These are phyloP conservation scores for Silurus meridionalis DNA, from an alignment of 2,113 vertebrate genomes.

Conservation along the genomic window DNA sequence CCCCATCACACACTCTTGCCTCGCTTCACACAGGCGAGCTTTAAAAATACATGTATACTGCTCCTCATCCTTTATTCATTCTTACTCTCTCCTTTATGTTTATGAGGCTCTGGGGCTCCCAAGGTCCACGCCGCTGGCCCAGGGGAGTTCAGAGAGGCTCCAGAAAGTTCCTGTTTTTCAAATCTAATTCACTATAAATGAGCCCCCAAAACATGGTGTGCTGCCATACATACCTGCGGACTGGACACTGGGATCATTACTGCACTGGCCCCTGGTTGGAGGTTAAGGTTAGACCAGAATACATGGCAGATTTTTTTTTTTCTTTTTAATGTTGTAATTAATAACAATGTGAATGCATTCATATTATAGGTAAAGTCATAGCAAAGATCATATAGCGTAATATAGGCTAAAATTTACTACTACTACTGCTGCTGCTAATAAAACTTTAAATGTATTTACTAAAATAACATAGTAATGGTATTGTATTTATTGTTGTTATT, in stretches of 20 bases:
- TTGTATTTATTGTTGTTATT: too few species aligned
- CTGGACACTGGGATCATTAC: constrained; percentile 38
- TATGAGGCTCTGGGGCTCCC: constrained; percentile 71
- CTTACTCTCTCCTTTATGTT: constrained; percentile 76
- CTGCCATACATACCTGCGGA: constrained; percentile 52
- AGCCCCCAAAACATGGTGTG: constrained; percentile 52
- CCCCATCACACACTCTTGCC: constrained; percentile 57
- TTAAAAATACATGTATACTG: constrained; percentile 82
- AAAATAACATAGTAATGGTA: too few species aligned
- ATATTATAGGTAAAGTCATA: neutral
- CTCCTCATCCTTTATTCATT: constrained; percentile 79
- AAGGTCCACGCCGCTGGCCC: constrained; percentile 64
- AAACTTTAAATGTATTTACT: too few species aligned
- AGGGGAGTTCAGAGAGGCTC: constrained; percentile 60
- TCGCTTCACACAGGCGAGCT: constrained; percentile 73
- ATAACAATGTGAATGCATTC: neutral
- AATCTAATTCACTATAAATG: constrained; percentile 67
- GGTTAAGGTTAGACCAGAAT: constrained; percentile 13
- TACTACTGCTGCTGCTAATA: too few species aligned
- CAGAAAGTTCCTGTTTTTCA: constrained; percentile 69
- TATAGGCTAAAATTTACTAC: neutral
- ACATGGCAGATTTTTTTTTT: neutral
- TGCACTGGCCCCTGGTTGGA: constrained; percentile 1
- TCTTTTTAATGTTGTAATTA: neutral
- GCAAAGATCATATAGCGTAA: neutral